Percentiles rank a stretch among this genome's conserved stretches.
phyloP scores from a whole-genome alignment of 2,113 vertebrate species.

The Craseonycteris thonglongyai region DNA sequence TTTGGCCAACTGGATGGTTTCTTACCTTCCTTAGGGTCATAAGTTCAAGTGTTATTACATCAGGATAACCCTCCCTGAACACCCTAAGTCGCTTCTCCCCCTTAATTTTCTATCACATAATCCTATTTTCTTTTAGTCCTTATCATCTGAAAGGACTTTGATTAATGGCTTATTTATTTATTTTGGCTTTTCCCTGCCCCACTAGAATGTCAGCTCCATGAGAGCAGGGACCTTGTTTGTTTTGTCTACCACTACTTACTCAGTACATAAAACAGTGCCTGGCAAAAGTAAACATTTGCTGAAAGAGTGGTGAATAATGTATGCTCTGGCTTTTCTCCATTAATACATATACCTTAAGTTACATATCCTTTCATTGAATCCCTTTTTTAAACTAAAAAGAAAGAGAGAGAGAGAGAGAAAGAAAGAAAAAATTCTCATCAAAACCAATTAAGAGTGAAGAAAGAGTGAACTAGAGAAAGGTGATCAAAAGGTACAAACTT shows the following conservation, averaged over 20 bases:
- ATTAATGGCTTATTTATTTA: background rate
- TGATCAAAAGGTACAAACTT: background rate
- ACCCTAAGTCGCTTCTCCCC: background rate
- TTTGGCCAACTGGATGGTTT: background rate
- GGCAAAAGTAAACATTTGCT: constrained; percentile 3
- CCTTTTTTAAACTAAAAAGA: background rate
- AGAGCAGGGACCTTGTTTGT: background rate
- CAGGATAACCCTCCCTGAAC: background rate
- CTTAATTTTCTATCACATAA: background rate
- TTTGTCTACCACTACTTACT: background rate
- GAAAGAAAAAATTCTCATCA: background rate
- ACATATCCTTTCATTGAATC: background rate
- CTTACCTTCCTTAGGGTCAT: background rate
- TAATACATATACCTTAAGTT: background rate
- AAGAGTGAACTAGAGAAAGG: background rate
- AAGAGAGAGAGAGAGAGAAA: too few relatives aligned
- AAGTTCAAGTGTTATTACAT: background rate
- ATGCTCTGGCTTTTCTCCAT: background rate
- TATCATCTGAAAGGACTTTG: constrained; percentile 1
- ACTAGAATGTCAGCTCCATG: background rate
- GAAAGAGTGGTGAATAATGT: background rate
- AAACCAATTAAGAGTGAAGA: background rate
- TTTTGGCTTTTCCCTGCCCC: background rate
- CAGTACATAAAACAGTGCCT: background rate
- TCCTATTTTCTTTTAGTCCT: background rate